Conservation (phyloP, 2,113 vertebrate genomes). For the Myodes glareolus region DNA sequence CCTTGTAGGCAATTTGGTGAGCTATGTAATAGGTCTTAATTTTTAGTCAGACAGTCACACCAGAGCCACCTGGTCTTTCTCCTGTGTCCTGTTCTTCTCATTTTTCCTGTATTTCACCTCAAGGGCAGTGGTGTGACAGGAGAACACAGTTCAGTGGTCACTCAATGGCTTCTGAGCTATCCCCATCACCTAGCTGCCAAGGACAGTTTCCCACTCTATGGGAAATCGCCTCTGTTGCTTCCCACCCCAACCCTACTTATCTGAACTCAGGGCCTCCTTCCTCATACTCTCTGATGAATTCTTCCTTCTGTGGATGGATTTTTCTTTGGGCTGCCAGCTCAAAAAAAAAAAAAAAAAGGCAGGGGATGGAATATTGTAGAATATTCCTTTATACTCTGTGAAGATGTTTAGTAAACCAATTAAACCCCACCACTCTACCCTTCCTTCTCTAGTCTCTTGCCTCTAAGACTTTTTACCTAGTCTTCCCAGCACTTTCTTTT, state of each 20-base stretch:
- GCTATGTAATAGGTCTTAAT: neutral
- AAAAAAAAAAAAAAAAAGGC: too few relatives aligned
- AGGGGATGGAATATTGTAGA: too few relatives aligned
- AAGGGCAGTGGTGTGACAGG: neutral
- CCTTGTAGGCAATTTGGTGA: neutral
- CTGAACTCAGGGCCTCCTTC: neutral
- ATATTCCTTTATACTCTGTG: neutral
- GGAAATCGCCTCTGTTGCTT: too few relatives aligned
- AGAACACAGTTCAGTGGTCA: neutral
- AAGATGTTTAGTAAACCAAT: too few relatives aligned
- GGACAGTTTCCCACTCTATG: neutral
- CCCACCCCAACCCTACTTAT: neutral
- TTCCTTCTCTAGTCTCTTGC: fast-evolving
- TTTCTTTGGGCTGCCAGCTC: too few relatives aligned
- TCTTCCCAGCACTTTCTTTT: neutral
- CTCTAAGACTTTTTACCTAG: neutral
- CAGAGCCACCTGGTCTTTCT: neutral
- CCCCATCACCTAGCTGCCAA: neutral
- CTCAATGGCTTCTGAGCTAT: neutral
- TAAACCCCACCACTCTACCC: neutral
- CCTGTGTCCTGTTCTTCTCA: neutral
- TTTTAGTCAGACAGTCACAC: neutral
- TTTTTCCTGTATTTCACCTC: neutral
- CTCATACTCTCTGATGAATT: neutral
- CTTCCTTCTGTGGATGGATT: too few relatives aligned